Evolutionary conservation across 2,888 invertebrate species (phyloP), one percentile per base, ranked within the genome.

Genomic region (Hydropsyche betteni): DNA sequence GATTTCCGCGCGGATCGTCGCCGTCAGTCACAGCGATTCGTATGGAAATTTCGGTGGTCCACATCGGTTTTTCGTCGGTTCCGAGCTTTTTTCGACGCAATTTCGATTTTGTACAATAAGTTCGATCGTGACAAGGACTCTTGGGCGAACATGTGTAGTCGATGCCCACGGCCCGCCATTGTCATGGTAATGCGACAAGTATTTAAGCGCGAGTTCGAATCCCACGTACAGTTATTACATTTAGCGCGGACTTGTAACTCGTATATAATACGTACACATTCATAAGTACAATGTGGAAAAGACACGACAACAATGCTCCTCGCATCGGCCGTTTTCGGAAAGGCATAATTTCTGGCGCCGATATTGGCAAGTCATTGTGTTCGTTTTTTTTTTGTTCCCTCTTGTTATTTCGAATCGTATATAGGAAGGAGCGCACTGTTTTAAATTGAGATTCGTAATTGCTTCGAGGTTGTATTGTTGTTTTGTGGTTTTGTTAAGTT

Each of bases 141-240:
- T 33, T 33, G 33, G 34, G 24, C 64, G 64, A 64, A 64, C 64
- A 64, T 64, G 64, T 64, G 72, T 61, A 61, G 58, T 72, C 72
- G 58, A 75, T 70, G 75, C 72, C 71, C 75, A 73, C 74, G 69
- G 69, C 74, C 51, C 76, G 33, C 75, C 75, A 77, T 77, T 77
- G 77, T 77, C 70, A 77, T 77, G 77, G 61, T 75, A 77, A 77
- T 75, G 64, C 64, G 75, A 72, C 75, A 73, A 75, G 75, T 75
- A 68, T 72, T 72, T 71, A 61, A 73, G 75, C 72, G 74, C 58
- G 64, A 69, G 77, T 77, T 77, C 75, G 75, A 75, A 75, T 74
- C 77, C 77, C 77, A 77, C 77, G 77, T 72, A 52, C 44, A 44
- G 55, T 68, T 68, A 74, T 58, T 53, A 58, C 53, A 74, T 69